Conservation (phyloP, 2,797 vertebrate species). For the Gymnothorax javanicus region DNA sequence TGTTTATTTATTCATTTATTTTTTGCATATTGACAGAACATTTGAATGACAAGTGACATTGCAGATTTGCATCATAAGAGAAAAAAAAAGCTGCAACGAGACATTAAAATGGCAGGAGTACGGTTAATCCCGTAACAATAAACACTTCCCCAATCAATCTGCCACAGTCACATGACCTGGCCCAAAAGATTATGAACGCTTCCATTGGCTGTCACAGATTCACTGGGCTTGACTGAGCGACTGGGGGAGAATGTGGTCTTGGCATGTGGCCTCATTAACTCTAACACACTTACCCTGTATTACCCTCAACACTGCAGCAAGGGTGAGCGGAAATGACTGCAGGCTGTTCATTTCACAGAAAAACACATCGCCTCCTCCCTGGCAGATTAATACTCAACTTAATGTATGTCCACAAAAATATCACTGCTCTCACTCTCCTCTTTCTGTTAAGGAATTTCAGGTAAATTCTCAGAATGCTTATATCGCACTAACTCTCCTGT, state of each 20-base stretch:
- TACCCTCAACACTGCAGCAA: neutral
- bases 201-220: neutral
- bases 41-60: neutral
- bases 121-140: neutral
- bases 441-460: neutral
- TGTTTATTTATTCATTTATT: neutral
- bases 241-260: neutral
- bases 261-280: neutral
- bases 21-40: constrained; percentile 8
- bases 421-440: neutral
- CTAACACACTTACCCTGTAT: neutral
- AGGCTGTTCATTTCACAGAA: neutral
- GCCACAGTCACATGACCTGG: neutral
- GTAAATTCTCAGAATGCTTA: neutral
- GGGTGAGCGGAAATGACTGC: neutral
- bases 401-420: neutral
- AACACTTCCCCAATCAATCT: neutral
- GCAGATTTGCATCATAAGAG: neutral
- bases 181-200: neutral
- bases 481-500: too few relatives aligned
- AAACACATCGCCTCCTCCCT: neutral
- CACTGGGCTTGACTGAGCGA: neutral
- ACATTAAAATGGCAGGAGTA: neutral
- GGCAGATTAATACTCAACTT: neutral
- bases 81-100: neutral